Evolutionary conservation across 1,140 invertebrate species (phyloP), one percentile per base, ranked within the genome.

Genomic region (Spodoptera frugiperda): DNA sequence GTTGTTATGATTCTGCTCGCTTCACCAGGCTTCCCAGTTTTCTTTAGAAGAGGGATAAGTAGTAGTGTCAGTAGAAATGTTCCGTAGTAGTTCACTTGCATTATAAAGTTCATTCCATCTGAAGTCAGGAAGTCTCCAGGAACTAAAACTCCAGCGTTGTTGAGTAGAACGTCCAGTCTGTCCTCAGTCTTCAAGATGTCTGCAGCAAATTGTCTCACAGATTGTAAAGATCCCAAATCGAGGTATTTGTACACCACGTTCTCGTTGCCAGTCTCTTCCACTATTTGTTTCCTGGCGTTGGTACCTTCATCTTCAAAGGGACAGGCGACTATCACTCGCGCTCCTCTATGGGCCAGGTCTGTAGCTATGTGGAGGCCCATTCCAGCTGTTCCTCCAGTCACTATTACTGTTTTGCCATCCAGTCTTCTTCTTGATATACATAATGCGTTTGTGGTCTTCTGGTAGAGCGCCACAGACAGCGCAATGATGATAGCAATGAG

Each of bases 351-450:
- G 1, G 96, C 97, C 70, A 98, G 92, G 77, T 96, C 96, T 68
- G 89, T 84, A 0, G 96, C 96, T 46, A 96, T 96, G 89, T 97
- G 96, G 91, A 96, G 96, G 3, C 98, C 98, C 89, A 98, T 98
- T 1, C 98, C 98, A 59, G 95, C 95, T 87, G 97, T 98, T 4
- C 96, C 96, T 59, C 98, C 98, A 14, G 97, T 98, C n/a, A 98
- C 93, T 46, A 98, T 95, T 1, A 96, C 95, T 8, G 97, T 95
- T 94, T 97, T 97, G 0, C 95, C 96, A 77, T 95, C 92, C 0
- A 90, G 88, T 70, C 94, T 78, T 48, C 83, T 85, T 51, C 87
- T 88, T 19, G 90, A 92, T 51, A 80, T 76, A 81, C 92, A 94
- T 14, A 88, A 79, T 72, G 89, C 86, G 33, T 79, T 82, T 6